Conservation (phyloP, 2,888 invertebrate genomes). For the Maniola hyperantus region DNA sequence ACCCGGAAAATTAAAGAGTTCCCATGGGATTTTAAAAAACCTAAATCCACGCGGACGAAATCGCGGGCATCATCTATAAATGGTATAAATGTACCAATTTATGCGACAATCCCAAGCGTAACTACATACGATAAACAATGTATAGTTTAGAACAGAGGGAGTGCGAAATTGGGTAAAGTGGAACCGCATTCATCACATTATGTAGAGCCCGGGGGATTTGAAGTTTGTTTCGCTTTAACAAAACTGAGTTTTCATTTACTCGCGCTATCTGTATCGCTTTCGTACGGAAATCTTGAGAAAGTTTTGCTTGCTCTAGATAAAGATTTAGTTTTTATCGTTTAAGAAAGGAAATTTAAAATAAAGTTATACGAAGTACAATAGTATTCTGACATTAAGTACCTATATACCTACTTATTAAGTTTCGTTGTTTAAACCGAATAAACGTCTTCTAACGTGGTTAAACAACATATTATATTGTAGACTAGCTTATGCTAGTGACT, state of each 20-base stretch:
- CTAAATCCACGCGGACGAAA: too few species aligned
- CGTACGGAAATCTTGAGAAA: conserved; percentile 10
- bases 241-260: conserved; percentile 37
- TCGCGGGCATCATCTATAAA: too few species aligned
- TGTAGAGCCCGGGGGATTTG: conserved; percentile 38
- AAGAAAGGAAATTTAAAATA: neutral
- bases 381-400: neutral
- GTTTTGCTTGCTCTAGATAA: neutral
- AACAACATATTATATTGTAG: too few species aligned
- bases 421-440: too few species aligned
- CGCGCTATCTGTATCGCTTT: conserved; percentile 24
- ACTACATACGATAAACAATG: conserved; percentile 12
- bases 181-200: conserved; percentile 41
- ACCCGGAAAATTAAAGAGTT: too few species aligned
- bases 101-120: conserved; percentile 9
- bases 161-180: conserved; percentile 33
- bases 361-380: neutral
- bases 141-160: conserved; percentile 27
- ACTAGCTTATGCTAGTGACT: too few species aligned
- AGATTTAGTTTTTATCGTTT: neutral
- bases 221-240: conserved; percentile 40
- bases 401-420: too few species aligned
- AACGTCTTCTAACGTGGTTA: too few species aligned
- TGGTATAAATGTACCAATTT: too few species aligned
- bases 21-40: too few species aligned